A percentile compares a stretch with the other conserved stretches of the same genome.
Conservation (phyloP, 1,140 invertebrate genomes). For the Habropoda laboriosa region DNA sequence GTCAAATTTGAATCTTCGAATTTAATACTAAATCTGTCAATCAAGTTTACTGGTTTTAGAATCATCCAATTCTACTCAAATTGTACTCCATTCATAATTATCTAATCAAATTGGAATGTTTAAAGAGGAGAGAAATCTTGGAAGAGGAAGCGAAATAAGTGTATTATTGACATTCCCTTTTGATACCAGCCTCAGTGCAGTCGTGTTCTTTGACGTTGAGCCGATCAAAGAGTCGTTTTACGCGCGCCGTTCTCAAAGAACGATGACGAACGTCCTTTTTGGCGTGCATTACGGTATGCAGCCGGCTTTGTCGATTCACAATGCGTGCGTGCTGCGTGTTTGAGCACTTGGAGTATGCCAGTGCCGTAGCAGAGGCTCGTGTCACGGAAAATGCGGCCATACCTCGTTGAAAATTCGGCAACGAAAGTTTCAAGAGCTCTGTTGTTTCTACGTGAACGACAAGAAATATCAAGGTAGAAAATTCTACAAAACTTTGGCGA, state of each 20-base stretch:
- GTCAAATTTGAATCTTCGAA: no score
- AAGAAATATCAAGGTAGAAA: not conserved
- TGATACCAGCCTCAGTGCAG: not conserved
- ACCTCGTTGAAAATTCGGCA: not conserved
- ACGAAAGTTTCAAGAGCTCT: not conserved
- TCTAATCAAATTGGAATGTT: no score
- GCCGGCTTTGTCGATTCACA: slow-evolving; percentile 37
- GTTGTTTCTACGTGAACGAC: not conserved
- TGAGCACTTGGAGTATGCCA: not conserved
- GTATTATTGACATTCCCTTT: slow-evolving; percentile 21
- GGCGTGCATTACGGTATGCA: slow-evolving; percentile 36
- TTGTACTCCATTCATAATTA: no score
- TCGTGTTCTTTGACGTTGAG: slow-evolving; percentile 20
- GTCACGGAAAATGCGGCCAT: not conserved
- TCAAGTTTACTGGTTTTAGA: no score
- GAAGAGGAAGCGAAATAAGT: not conserved
- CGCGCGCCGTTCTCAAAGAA: slow-evolving; percentile 17
- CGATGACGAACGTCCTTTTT: slow-evolving; percentile 32
- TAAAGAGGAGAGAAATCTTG: not conserved
- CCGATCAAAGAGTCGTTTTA: slow-evolving; percentile 37
- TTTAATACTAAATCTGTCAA: no score
- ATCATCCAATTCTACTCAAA: no score
- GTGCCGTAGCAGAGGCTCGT: not conserved
- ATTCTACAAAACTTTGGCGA: not conserved
- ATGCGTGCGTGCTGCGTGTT: slow-evolving; percentile 30